phyloP scores from a whole-genome alignment of 92 coral and sea anemone species.

The Porites lobata region DNA sequence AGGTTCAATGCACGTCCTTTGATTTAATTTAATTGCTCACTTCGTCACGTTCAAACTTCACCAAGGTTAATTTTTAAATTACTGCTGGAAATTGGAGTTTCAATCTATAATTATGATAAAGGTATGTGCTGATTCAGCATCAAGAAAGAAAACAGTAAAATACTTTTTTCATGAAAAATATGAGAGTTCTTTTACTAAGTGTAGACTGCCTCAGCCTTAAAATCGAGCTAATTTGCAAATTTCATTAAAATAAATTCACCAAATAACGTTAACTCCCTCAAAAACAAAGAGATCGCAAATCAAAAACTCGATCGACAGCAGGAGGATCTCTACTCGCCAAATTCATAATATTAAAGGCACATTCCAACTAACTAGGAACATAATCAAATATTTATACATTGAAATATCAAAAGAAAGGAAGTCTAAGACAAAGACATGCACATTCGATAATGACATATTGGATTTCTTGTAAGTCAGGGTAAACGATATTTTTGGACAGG shows the following conservation, averaged over 20 bases:
- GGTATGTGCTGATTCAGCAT: neutral
- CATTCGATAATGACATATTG: slow-evolving; percentile 2
- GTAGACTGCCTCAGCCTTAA: neutral
- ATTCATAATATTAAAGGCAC: neutral
- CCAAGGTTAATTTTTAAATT: neutral
- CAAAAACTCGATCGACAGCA: neutral
- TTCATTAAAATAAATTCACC: slow-evolving; percentile 4
- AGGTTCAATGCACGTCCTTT: too few species aligned
- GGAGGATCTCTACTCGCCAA: neutral
- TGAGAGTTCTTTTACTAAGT: neutral
- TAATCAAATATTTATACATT: neutral
- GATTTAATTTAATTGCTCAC: too few species aligned
- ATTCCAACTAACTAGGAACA: neutral
- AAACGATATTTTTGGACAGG: slow-evolving; percentile 16
- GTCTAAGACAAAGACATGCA: slow-evolving; percentile 1
- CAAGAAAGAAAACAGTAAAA: neutral
- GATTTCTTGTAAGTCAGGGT: neutral
- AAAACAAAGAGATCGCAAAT: slow-evolving; percentile 11
- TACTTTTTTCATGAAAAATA: neutral
- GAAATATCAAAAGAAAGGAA: neutral
- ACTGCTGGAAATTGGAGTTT: neutral
- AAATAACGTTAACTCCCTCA: slow-evolving; percentile 7
- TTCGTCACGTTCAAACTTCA: neutral
- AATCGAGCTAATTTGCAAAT: neutral
- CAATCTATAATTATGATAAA: neutral